Evolutionary conservation across 2,888 invertebrate genomes (phyloP).

Genomic region (Aproaerema taeniolella): DNA sequence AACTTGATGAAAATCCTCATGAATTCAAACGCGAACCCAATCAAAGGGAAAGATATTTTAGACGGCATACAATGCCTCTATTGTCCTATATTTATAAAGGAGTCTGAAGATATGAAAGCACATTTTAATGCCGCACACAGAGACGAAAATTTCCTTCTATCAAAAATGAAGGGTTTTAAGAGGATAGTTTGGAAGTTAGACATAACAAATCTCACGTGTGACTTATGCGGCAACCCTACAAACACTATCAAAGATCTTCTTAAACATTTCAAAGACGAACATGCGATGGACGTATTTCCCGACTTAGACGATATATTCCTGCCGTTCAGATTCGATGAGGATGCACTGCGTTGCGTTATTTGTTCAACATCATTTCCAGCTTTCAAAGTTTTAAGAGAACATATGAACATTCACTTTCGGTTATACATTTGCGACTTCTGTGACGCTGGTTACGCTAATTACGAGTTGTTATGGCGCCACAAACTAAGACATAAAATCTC

Average conservation of each 20-base stretch:
- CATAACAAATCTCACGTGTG: slow-evolving; percentile 24
- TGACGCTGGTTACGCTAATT: slow-evolving; percentile 39
- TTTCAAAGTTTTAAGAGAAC: slow-evolving; percentile 40
- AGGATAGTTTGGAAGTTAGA: slow-evolving; percentile 11
- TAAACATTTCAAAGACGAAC: slow-evolving; percentile 31
- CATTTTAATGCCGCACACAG: slow-evolving; percentile 38
- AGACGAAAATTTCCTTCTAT: slow-evolving; percentile 35
- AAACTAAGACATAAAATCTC: slow-evolving; percentile 11
- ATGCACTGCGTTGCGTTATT: slow-evolving; percentile 32
- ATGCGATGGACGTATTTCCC: slow-evolving; percentile 3
- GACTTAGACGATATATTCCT: slow-evolving; percentile 28
- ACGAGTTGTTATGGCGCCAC: slow-evolving; percentile 25
- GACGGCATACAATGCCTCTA: slow-evolving; percentile 36
- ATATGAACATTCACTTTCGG: slow-evolving; percentile 44
- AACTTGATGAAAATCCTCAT: slow-evolving; percentile 9
- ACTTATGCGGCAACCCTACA: slow-evolving; percentile 28
- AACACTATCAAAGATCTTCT: slow-evolving; percentile 42
- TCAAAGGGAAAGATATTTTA: slow-evolving; percentile 41
- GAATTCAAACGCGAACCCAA: slow-evolving; percentile 48
- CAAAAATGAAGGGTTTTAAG: slow-evolving; percentile 17
- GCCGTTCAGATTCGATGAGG: slow-evolving; percentile 39
- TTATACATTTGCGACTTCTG: slow-evolving; percentile 43
- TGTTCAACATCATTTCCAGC: slow-evolving; percentile 33
- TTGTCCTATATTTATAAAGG: slow-evolving; percentile 41
- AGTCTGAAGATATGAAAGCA: slow-evolving; percentile 39